A percentile compares a stretch with the other conserved stretches of the same genome.
Evolutionary conservation across 2,113 vertebrate species (phyloP).

Genomic region (Ginglymostoma cirratum): DNA sequence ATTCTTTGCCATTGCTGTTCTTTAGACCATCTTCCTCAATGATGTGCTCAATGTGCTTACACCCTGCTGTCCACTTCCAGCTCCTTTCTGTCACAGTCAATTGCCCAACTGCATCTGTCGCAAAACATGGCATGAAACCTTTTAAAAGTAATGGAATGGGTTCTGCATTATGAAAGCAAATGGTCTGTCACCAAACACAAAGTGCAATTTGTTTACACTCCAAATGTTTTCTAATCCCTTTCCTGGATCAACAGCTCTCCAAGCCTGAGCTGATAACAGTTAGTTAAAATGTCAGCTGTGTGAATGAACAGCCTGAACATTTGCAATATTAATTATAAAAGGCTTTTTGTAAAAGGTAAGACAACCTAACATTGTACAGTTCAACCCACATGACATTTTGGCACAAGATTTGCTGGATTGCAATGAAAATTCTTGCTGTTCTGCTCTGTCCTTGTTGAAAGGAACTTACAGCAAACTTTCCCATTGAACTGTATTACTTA

Average conservation of each 20-base stretch:
- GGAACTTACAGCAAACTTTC: background rate
- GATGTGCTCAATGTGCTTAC: background rate
- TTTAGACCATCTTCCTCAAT: background rate
- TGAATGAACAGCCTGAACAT: background rate
- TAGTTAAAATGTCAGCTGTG: background rate
- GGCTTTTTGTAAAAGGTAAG: background rate
- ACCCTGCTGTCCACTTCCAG: background rate
- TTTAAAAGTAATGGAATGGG: background rate
- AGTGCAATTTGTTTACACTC: background rate
- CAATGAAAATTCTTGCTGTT: background rate
- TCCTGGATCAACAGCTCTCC: background rate
- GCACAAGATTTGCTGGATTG: background rate
- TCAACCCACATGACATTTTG: background rate
- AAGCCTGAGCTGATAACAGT: background rate
- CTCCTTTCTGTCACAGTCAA: background rate
- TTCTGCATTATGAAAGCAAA: background rate
- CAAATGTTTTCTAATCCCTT: background rate
- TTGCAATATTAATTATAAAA: background rate
- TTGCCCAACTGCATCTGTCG: background rate
- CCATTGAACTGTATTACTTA: background rate
- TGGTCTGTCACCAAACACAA: background rate
- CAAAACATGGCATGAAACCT: slow-evolving; percentile 2
- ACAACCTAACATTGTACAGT: too few species aligned
- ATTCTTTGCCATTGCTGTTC: background rate
- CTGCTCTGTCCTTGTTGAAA: background rate